Percentiles rank a stretch among this genome's conserved stretches.
Evolutionary conservation across 2,113 vertebrate genomes (phyloP).

Genomic region (Xenopus borealis): DNA sequence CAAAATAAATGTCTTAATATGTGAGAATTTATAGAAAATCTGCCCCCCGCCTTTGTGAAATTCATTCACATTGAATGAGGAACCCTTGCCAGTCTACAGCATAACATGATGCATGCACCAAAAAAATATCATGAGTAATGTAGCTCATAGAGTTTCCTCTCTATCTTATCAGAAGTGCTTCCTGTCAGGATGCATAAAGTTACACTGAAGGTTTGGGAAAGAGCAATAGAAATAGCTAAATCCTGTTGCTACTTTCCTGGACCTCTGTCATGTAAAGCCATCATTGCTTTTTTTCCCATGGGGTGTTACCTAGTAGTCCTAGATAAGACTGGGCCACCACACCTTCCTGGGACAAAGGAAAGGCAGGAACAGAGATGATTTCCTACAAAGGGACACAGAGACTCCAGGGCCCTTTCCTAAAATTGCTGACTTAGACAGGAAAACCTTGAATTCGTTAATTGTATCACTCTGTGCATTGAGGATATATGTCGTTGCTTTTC

Average conservation of each 20-base stretch:
- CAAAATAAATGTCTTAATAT: too few relatives aligned
- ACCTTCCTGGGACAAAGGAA: slow-evolving; percentile 56
- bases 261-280: slow-evolving; percentile 48
- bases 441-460: slow-evolving; percentile 1
- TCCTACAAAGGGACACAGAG: slow-evolving; percentile 21
- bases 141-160: slow-evolving; percentile 2
- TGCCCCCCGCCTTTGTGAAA: too few relatives aligned
- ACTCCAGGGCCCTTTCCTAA: slow-evolving; percentile 10
- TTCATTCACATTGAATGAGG: too few relatives aligned
- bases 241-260: slow-evolving; percentile 41
- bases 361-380: slow-evolving; percentile 55
- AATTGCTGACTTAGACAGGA: slow-evolving; percentile 29
- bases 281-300: slow-evolving; percentile 54
- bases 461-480: not conserved
- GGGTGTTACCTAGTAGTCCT: slow-evolving; percentile 48
- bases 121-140: not conserved
- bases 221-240: slow-evolving; percentile 25
- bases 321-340: slow-evolving; percentile 49
- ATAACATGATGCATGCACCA: not conserved
- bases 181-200: slow-evolving; percentile 62
- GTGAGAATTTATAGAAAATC: too few relatives aligned
- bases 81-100: not conserved
- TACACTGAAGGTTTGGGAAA: slow-evolving; percentile 33
- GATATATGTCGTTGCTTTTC: not conserved
- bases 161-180: slow-evolving; percentile 54